Evolutionary conservation across 1,140 invertebrate species (phyloP).

Genomic region (Aradophagus sp.): DNA sequence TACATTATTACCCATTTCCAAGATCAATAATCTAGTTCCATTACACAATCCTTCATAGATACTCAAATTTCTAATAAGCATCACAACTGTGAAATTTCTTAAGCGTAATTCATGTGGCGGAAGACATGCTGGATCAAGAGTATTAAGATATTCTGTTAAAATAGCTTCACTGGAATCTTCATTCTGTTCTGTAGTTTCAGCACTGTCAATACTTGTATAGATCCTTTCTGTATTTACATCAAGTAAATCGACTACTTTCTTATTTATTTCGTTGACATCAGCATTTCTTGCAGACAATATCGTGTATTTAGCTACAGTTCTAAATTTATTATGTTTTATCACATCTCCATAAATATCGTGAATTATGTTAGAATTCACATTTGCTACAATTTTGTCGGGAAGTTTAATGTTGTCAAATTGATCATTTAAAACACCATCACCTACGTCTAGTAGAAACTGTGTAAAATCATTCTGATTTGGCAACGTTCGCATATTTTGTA

Average conservation of each 20-base stretch:
- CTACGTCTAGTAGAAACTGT: constrained; percentile 17
- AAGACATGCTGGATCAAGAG: constrained; percentile 26
- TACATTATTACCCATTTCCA: constrained; percentile 1
- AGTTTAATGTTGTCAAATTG: constrained; percentile 35
- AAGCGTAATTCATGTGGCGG: constrained; percentile 16
- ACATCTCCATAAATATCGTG: constrained; percentile 10
- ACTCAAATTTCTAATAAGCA: too few relatives aligned
- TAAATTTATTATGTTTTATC: constrained; percentile 5
- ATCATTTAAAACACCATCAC: constrained; percentile 23
- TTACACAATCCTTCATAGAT: constrained; percentile 1
- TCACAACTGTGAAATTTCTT: constrained; percentile 7
- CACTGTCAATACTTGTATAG: constrained; percentile 24
- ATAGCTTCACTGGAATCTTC: constrained; percentile 1
- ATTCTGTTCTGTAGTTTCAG: constrained; percentile 5
- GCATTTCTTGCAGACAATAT: too few relatives aligned
- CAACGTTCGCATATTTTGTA: constrained; percentile 18
- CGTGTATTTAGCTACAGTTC: constrained; percentile 7
- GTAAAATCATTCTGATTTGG: constrained; percentile 27
- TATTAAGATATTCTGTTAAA: constrained; percentile 8
- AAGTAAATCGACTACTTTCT: constrained; percentile 32
- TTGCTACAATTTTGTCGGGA: constrained; percentile 12
- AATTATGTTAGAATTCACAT: constrained; percentile 10
- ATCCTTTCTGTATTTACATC: constrained; percentile 8
- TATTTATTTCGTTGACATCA: too few relatives aligned
- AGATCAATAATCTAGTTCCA: constrained; percentile 1